These are phyloP conservation scores for Sphenopsis melanotis DNA, from an alignment of 2,797 vertebrate genomes.

Conservation along the genomic window DNA sequence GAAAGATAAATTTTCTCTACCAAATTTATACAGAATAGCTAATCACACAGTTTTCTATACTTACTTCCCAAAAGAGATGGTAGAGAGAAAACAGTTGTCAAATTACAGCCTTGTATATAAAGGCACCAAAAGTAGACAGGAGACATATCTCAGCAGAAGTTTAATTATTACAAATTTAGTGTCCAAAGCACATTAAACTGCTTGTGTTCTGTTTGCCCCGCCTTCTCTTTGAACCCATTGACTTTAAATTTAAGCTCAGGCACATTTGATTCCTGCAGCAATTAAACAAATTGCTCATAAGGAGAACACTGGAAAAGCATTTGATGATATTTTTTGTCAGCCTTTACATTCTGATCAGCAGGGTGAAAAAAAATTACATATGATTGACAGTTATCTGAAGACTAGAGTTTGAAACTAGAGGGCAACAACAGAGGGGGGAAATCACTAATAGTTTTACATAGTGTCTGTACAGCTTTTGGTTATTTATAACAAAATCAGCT, in stretches of 20 bases:
- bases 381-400: not conserved
- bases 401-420: not conserved
- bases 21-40: not conserved
- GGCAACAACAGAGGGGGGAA: not conserved
- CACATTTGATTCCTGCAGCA: not conserved
- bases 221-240: not conserved
- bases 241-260: not conserved
- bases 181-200: not conserved
- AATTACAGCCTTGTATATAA: not conserved
- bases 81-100: not conserved
- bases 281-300: not conserved
- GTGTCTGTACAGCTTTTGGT: not conserved
- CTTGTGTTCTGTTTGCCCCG: not conserved
- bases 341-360: not conserved
- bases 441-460: not conserved
- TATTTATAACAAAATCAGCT: slow-evolving; percentile 29
- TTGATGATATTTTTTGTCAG: not conserved
- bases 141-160: not conserved
- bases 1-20: not conserved
- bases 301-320: not conserved
- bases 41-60: not conserved
- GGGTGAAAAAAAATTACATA: not conserved
- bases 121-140: not conserved
- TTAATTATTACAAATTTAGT: not conserved
- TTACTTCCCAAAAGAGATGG: not conserved